phyloP scores from a whole-genome alignment of 2,888 invertebrate species.

The Limnephilus auricula region DNA sequence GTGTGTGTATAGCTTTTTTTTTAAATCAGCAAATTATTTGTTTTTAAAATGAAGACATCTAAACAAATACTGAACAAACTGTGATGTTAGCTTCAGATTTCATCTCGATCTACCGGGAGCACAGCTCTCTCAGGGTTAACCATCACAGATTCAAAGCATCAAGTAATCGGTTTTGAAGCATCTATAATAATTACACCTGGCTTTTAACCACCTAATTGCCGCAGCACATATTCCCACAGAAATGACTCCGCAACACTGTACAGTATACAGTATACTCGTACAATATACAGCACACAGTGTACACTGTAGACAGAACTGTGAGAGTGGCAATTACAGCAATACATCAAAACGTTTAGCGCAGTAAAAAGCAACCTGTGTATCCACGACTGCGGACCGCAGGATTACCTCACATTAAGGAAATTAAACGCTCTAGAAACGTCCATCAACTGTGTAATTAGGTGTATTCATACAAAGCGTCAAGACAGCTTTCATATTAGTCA shows the following conservation, averaged over 20 bases:
- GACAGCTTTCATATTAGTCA: neutral
- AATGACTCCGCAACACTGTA: conserved; percentile 3
- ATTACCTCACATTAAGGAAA: conserved; percentile 28
- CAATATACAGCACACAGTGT: neutral
- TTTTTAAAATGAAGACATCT: too few relatives aligned
- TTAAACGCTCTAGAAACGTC: conserved; percentile 38
- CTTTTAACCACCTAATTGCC: conserved; percentile 42
- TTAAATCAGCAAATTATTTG: too few relatives aligned
- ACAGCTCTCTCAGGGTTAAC: conserved; percentile 9
- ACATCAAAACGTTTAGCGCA: conserved; percentile 31
- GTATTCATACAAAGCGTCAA: neutral
- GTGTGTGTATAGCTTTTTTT: too few relatives aligned
- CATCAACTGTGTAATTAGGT: conserved; percentile 53
- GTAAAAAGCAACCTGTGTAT: conserved; percentile 13
- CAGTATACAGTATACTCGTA: neutral
- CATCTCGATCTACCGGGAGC: neutral
- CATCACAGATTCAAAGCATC: conserved; percentile 9
- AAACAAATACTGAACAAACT: neutral
- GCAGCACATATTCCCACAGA: conserved; percentile 39
- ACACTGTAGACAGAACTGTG: neutral
- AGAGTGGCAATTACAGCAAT: conserved; percentile 10
- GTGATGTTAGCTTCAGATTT: neutral
- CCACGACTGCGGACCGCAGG: conserved; percentile 3
- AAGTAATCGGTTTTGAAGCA: conserved; percentile 35
- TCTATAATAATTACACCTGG: conserved; percentile 27